phyloP scores from a whole-genome alignment of 2,113 vertebrate genomes.

The Jacana jacana region DNA sequence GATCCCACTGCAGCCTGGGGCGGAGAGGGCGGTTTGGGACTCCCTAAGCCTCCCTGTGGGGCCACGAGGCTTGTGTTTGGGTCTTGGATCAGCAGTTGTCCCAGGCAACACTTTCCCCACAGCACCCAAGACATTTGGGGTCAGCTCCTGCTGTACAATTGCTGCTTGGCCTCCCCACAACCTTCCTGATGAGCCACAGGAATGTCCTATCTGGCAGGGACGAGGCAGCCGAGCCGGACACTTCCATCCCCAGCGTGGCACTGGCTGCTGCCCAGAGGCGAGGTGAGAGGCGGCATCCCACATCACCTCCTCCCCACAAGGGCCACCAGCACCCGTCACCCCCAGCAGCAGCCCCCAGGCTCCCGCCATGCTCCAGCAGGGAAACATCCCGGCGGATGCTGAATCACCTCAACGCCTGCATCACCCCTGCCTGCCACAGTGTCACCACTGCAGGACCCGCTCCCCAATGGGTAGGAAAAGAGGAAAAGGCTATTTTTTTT shows the following conservation, averaged over 20 bases:
- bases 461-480: neutral
- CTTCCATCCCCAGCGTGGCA: neutral
- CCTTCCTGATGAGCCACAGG: neutral
- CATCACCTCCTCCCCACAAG: accelerated
- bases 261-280: neutral
- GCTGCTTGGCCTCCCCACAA: neutral
- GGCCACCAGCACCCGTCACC: neutral
- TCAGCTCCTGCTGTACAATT: neutral
- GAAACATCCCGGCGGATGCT: neutral
- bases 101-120: accelerated
- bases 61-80: neutral
- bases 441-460: neutral
- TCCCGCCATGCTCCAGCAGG: neutral
- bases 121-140: accelerated
- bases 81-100: neutral
- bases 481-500: neutral
- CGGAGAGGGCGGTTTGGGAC: accelerated
- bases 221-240: neutral
- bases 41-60: neutral
- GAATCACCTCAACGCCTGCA: neutral
- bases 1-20: neutral
- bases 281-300: neutral
- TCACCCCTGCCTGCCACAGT: neutral
- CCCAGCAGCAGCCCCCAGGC: neutral
- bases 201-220: accelerated